These are phyloP conservation scores for Thyatira batis DNA, from an alignment of 2,888 invertebrate species.

Conservation along the genomic window DNA sequence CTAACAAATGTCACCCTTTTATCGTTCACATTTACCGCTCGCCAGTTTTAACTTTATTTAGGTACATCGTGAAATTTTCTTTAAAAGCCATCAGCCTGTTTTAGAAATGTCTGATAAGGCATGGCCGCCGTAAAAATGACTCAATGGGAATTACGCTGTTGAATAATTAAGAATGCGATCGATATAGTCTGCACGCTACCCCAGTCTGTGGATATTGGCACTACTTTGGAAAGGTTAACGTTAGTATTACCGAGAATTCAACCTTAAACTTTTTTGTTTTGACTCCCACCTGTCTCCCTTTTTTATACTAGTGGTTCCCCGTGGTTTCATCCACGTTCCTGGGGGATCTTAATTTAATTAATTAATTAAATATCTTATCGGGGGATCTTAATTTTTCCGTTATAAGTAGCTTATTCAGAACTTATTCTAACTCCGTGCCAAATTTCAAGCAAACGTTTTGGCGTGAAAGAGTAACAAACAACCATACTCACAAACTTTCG, in stretches of 20 bases:
- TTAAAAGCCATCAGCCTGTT: not conserved
- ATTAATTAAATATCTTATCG: too few species aligned
- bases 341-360: too few species aligned
- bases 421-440: too few species aligned
- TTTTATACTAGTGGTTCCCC: not conserved
- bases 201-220: constrained; percentile 1
- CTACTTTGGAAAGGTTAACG: not conserved
- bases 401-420: too few species aligned
- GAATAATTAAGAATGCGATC: constrained; percentile 45
- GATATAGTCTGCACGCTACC: constrained; percentile 48
- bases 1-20: not conserved
- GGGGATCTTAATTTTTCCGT: too few species aligned
- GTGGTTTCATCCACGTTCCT: too few species aligned
- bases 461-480: too few species aligned
- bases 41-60: not conserved
- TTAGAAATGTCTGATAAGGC: constrained; percentile 13
- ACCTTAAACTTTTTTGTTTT: too few species aligned
- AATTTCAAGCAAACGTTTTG: too few species aligned
- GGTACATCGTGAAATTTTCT: not conserved
- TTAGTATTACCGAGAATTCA: not conserved
- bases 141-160: constrained; percentile 44
- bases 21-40: not conserved
- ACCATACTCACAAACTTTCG: too few species aligned
- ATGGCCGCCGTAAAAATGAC: constrained; percentile 29
- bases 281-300: too few species aligned